A percentile compares a stretch with the other conserved stretches of the same genome.
Conservation (phyloP, 2,888 invertebrate genomes). For the Lasioglossum lativentre region DNA sequence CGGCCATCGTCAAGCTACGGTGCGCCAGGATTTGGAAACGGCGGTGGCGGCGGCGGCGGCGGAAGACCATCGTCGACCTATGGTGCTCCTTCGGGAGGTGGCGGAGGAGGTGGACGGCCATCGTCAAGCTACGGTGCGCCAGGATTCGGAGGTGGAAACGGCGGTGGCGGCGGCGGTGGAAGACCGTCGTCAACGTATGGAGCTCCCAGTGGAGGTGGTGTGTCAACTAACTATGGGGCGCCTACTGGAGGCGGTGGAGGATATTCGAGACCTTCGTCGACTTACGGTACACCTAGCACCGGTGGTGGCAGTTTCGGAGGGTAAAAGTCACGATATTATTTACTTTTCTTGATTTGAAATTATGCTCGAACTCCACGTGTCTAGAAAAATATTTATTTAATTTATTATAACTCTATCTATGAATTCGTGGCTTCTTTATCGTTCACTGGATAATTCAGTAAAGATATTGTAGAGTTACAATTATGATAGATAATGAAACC, state of each 20-base stretch:
- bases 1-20: not conserved
- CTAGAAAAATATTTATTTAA: not conserved
- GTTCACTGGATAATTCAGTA: not conserved
- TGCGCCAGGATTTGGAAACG: constrained; percentile 75
- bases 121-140: constrained; percentile 82
- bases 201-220: constrained; percentile 83
- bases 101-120: constrained; percentile 59
- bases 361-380: not conserved
- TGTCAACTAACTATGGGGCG: constrained; percentile 80
- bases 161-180: constrained; percentile 78
- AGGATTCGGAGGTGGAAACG: constrained; percentile 56
- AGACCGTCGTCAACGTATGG: constrained; percentile 80
- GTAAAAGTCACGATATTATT: constrained; percentile 46
- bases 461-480: not conserved
- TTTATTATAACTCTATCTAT: not conserved
- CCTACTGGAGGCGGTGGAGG: constrained; percentile 71
- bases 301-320: constrained; percentile 81
- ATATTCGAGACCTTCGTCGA: constrained; percentile 71
- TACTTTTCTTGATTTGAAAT: not conserved
- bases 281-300: constrained; percentile 85
- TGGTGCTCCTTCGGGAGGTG: constrained; percentile 81
- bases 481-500: not conserved
- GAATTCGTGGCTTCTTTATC: not conserved
- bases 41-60: constrained; percentile 63
- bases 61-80: constrained; percentile 76